Conservation (phyloP, 2,888 invertebrate genomes). For the Anthophora plumipes region DNA sequence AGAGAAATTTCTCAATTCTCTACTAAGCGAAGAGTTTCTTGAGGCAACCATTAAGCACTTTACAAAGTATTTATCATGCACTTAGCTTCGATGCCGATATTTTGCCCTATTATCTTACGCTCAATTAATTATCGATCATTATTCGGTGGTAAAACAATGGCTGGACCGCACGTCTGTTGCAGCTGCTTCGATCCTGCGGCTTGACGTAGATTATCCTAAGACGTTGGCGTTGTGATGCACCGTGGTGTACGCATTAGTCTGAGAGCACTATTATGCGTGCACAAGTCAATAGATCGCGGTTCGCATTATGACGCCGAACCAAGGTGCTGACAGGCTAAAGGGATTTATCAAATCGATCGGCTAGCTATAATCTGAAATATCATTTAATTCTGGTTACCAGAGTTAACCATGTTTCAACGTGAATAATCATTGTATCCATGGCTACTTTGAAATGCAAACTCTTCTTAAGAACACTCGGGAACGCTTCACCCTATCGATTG, state of each 20-base stretch:
- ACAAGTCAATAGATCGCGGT: slow-evolving; percentile 69
- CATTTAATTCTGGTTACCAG: slow-evolving; percentile 23
- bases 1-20: background rate
- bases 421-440: slow-evolving; percentile 11
- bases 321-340: slow-evolving; percentile 57
- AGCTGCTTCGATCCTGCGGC: slow-evolving; percentile 54
- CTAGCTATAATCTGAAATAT: slow-evolving; percentile 48
- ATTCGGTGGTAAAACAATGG: slow-evolving; percentile 65
- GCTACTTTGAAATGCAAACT: slow-evolving; percentile 5
- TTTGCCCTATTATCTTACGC: background rate
- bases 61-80: background rate
- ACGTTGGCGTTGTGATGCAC: slow-evolving; percentile 66
- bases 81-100: background rate
- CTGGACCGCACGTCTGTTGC: slow-evolving; percentile 60
- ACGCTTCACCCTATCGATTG: background rate
- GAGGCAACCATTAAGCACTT: too few species aligned
- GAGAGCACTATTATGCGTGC: slow-evolving; percentile 59
- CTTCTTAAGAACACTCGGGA: background rate
- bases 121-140: slow-evolving; percentile 68
- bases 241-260: slow-evolving; percentile 48
- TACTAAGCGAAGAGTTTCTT: background rate
- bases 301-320: slow-evolving; percentile 64
- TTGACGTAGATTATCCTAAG: slow-evolving; percentile 73
- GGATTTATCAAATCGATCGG: slow-evolving; percentile 68
- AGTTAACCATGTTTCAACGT: slow-evolving; percentile 10